Percentiles rank a stretch among this genome's conserved stretches.
phyloP scores from a whole-genome alignment of 2,888 invertebrate genomes.

The Ptychoptera contaminata region DNA sequence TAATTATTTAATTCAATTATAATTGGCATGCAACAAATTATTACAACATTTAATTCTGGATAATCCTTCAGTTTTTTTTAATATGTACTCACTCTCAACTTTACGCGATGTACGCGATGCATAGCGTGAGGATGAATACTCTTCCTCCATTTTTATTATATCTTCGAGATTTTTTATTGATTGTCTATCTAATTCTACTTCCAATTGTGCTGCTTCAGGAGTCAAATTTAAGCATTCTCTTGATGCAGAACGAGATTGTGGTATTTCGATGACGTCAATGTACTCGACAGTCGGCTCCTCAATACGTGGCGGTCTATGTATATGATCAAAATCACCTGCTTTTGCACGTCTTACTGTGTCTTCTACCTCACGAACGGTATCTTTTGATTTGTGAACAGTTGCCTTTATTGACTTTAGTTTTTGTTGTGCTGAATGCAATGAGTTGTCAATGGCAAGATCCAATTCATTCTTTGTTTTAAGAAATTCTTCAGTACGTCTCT shows the following conservation, averaged over 20 bases:
- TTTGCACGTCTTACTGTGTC: slow-evolving; percentile 31
- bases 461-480: slow-evolving; percentile 26
- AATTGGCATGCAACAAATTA: no score
- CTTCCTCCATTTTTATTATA: slow-evolving; percentile 21
- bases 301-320: slow-evolving; percentile 24
- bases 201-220: slow-evolving; percentile 6
- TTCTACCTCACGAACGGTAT: slow-evolving; percentile 29
- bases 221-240: no score
- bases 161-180: no score
- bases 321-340: slow-evolving; percentile 29
- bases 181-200: slow-evolving; percentile 3
- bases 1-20: no score
- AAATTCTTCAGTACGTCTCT: slow-evolving; percentile 28
- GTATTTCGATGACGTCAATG: slow-evolving; percentile 5
- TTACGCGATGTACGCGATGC: slow-evolving; percentile 44
- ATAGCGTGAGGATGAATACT: slow-evolving; percentile 32
- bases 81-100: slow-evolving; percentile 37
- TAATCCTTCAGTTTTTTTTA: no score
- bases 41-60: no score
- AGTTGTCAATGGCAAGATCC: slow-evolving; percentile 20
- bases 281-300: slow-evolving; percentile 13
- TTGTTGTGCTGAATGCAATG: slow-evolving; percentile 27
- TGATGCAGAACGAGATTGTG: no score
- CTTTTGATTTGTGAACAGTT: slow-evolving; percentile 27
- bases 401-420: slow-evolving; percentile 30